Evolutionary conservation across 2,888 invertebrate species (phyloP).

Genomic region (Eudemis profundana): DNA sequence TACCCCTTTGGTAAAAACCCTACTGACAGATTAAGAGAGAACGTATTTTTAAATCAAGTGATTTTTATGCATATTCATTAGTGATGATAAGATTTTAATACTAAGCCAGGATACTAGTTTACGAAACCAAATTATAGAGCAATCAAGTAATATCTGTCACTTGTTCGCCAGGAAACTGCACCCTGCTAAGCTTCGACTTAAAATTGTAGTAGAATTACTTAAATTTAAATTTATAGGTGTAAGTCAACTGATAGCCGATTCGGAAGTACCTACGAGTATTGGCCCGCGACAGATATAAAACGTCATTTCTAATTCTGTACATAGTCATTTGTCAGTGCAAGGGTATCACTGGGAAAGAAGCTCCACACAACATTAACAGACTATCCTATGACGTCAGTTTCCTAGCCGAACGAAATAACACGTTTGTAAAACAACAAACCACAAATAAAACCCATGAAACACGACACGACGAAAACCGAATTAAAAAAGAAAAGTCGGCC

Average conservation of each 20-base stretch:
- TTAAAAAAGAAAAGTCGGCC: constrained; percentile 63
- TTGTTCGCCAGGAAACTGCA: constrained; percentile 14
- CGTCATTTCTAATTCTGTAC: no score
- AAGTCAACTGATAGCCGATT: no score
- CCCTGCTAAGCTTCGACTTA: neutral
- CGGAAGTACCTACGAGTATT: no score
- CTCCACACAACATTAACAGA: no score
- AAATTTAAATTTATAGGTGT: no score
- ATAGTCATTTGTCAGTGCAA: no score
- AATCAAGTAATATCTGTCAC: neutral
- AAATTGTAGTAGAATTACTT: neutral
- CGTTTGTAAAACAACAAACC: constrained; percentile 39
- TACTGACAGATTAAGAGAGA: no score
- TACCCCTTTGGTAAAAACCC: no score
- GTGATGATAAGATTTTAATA: neutral
- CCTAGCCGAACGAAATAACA: constrained; percentile 10
- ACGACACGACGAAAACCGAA: constrained; percentile 45
- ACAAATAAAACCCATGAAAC: constrained; percentile 37
- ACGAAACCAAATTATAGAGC: neutral
- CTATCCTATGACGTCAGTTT: no score
- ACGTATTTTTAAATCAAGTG: no score
- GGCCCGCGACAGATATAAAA: no score
- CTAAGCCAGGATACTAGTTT: neutral
- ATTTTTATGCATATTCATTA: neutral
- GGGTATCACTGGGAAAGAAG: no score